Base-by-base conservation (phyloP, 2,888 invertebrate genomes). In the Nebria salina region DNA sequence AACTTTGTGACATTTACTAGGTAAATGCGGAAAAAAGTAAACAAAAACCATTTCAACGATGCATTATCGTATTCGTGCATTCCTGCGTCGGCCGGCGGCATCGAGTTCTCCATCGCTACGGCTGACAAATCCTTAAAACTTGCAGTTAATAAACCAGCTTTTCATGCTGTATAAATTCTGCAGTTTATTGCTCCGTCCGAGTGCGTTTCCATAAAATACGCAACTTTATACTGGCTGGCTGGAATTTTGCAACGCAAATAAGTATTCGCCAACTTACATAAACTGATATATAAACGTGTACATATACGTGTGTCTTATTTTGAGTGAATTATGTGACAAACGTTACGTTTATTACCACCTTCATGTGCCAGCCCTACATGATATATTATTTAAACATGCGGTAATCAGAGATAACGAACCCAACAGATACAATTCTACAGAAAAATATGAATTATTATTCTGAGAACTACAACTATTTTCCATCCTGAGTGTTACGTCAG, bases 241-340 rank as follows among this genome's bases (percentile, higher is more conserved):
- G 34, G 70, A 26, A 66, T 66, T 25, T 70, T 70, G 25, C 70
- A 70, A 70, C n/a, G 2, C 5, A 11, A 70, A 13, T 54, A 54
- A 54, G 13, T 54, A 54, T 54, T 54, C 34, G 34, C 54, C 54
- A 13, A 54, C 54, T 54, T 54, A 54, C 54, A 54, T 54, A 54
- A 54, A 54, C 54, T 54, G 54, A 54, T 54, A 54, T 34, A 34
- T 54, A 54, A 54, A 54, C 11, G 54, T 54, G 54, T 54, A 54
- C 54, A 54, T 34, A 34, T 54, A 54, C 54, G 54, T 64, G 26
- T 68, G 42, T 76, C 68, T 43, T 75, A 26, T 65, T 72, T 26
- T 41, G 26, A n/a, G 76, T 78, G 78, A 78, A 66, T 78, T 78
- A 78, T 78, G 78, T 78, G 78, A 78, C 78, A 78, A 73, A 78